Evolutionary conservation across 1,140 invertebrate genomes (phyloP), one percentile per base, ranked within the genome.

Genomic region (Pseudomyrmex dendroicus): DNA sequence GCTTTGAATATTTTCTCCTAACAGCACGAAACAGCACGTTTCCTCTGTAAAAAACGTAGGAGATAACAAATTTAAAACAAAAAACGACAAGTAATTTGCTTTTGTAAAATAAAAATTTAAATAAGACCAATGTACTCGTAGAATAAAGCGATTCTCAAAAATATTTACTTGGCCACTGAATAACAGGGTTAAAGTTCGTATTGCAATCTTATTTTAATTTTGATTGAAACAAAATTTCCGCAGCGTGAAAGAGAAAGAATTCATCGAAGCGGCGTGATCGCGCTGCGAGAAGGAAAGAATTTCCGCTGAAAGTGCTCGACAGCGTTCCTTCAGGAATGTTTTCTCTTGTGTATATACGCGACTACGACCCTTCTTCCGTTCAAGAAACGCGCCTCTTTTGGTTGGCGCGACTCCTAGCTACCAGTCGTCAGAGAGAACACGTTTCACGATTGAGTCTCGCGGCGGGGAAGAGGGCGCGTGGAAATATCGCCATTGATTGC

Each of bases 401-500:
- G 22, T 13, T n/a, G 17, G 13, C 20, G 15, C 15, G 54, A 72
- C 12, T 59, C 20, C 10, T 35, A 70, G 76, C 66, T 72, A 20
- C 44, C 76, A 80, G 76, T 48, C 66, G 76, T 70, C 76, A 25
- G 54, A 61, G 44, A 48, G n/a, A 61, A 66, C 61, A 44, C 73
- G 73, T 66, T 48, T 22, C 15, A 56, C 44, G 10, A 80, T 80
- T 56, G 50, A 35, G 48, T 15, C 17, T 1, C 48, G 50, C 48
- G 8, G 22, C 12, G 15, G 54, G 77, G 56, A 82, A 68, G 25
- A 17, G 17, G 10, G 22, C 3, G 35, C 76, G 20, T 22, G 70
- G 85, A 82, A 87, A 82, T 57, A 59, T 57, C 66, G 44, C 15
- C 82, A 76, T 87, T 82, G 86, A 88, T 88, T 86, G 82, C 76